These are phyloP conservation scores for Salminus brasiliensis DNA, from an alignment of 2,113 vertebrate genomes.

Conservation along the genomic window DNA sequence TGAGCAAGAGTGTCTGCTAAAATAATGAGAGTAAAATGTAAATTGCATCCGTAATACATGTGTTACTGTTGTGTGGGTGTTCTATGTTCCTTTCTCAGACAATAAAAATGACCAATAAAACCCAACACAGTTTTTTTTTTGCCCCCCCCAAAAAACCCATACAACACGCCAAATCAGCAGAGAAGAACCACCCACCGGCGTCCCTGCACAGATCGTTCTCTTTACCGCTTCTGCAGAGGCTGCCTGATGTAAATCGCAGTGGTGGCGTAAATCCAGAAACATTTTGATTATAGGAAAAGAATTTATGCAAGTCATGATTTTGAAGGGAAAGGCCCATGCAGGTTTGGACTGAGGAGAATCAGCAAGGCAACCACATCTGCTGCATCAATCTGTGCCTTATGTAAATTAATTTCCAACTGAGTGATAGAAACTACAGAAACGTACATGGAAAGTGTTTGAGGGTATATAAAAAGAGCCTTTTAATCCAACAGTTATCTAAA, in stretches of 20 bases:
- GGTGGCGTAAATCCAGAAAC: conserved; percentile 40
- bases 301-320: conserved; percentile 40
- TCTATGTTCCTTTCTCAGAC: neutral
- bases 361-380: conserved; percentile 26
- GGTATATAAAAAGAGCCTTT: too few relatives aligned
- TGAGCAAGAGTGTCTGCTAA: neutral
- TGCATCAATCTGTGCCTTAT: conserved; percentile 9
- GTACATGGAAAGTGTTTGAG: too few relatives aligned
- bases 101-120: neutral
- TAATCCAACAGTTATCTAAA: too few relatives aligned
- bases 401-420: conserved; percentile 33
- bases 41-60: neutral
- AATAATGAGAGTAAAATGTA: neutral
- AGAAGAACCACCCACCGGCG: conserved; percentile 49
- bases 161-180: neutral
- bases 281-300: conserved; percentile 40
- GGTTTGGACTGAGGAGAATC: conserved; percentile 23
- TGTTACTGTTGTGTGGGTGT: neutral
- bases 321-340: neutral
- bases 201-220: conserved; percentile 42
- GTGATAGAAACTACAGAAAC: neutral
- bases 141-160: neutral
- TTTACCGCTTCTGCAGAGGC: conserved; percentile 23
- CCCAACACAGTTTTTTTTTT: neutral
- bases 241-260: conserved; percentile 40